Evolutionary conservation across 1,140 invertebrate genomes (phyloP), one percentile per base, ranked within the genome.

Genomic region (Bacillus rossius): DNA sequence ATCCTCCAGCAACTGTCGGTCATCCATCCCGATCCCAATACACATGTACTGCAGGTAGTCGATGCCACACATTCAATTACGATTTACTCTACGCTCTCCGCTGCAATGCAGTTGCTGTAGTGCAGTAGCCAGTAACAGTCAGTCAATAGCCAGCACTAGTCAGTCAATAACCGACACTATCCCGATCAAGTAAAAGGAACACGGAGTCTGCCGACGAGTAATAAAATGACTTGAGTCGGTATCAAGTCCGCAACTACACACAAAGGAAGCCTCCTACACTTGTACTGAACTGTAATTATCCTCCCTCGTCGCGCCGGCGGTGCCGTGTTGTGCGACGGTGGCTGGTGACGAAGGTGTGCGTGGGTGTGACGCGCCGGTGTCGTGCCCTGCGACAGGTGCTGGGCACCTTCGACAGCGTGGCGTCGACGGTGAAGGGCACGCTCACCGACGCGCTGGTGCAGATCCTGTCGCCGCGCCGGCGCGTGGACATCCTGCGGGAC

Each of bases 401-500:
- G 17, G 94, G 95, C 20, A 98, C 94, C 16, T 98, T 99, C 71
- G 91, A 94, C 63, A 94, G 88, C 62, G 85, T 98, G 22, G 83
- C 90, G 0, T 85, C 78, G 17, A 93, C 89, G 23, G 87, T 98
- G 0, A 93, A 91, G 67, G 75, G 77, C 2, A 91, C 91, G 1
- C 72, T 94, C 45, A 91, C 83, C 0, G 90, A 93, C 54, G 85
- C 91, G 8, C 74, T 97, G 64, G 88, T 97, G 4, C 88, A 94
- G 73, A 91, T 99, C 65, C 77, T 99, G 54, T 95, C 93, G 2
- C 97, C 98, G 0, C 92, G 92, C 67, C 83, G 95, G 0, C 87
- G 96, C 49, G 88, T 99, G 37, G 96, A 99, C 75, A 97, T 99
- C 68, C 79, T 99, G 10, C 81, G 98, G 57, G 98, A 99, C 73